Evolutionary conservation across 2,113 vertebrate species (phyloP), one percentile per base, ranked within the genome.

Genomic region (Pygathrix nemaeus): DNA sequence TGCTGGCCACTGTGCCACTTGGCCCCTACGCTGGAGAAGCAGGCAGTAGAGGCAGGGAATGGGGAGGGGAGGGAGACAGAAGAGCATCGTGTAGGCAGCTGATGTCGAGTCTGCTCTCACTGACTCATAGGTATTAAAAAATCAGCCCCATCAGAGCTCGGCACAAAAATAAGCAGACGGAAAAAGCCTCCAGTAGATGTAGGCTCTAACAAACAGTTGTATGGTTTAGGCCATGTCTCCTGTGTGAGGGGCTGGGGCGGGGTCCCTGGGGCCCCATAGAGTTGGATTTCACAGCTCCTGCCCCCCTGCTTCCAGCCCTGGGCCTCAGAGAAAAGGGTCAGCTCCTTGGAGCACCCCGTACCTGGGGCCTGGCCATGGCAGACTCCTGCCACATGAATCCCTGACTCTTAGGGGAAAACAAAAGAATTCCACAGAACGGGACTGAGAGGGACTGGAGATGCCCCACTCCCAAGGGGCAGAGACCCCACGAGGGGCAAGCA

Each of bases 131-230:
- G 82, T 61, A 87, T 68, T 73, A 32, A 87, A 73, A 30, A 57
- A 84, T 40, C 14, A 5, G 48, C 23, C 12, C 8, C 14, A 23
- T 66, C 70, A 93, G 72, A 75, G 45, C 57, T 93, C 59, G 48
- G 89, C n/a, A 83, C 55, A 81, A 94, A 94, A 97, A 59, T 61
- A 68, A 95, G 59, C 61, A 94, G 23, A 72, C 1, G 5, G 32
- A 25, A 86, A 96, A 92, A 72, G 13, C 1, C 32, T 43, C 2
- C 2, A 38, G n/a, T 27, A 52, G 76, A 64, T 14, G 23, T 5
- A 50, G 43, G 84, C 70, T 70, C 52, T 73, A 55, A 90, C 76
- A 40, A 86, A 84, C 20, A 27, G 12, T 64, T 18, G 6, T 45
- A 30, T 0, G 8, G 86, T 35, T 79, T 30, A 80, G 43, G 73